A percentile compares a stretch with the other conserved stretches of the same genome.
Conservation (phyloP, 2,113 vertebrate genomes). For the Nestor notabilis region DNA sequence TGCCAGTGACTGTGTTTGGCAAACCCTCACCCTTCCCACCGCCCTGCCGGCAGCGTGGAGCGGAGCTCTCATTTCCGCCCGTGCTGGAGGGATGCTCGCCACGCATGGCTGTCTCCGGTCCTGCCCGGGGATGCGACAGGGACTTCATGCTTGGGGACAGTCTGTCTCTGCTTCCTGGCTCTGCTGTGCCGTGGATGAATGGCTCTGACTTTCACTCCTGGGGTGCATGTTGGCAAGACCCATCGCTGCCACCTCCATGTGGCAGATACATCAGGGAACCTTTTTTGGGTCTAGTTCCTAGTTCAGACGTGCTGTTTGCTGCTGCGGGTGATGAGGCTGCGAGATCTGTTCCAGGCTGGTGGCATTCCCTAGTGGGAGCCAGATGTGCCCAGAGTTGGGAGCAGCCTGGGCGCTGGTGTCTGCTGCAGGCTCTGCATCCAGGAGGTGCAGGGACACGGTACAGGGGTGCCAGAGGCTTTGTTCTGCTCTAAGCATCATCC, state of each 20-base stretch:
- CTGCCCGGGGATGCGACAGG: neutral
- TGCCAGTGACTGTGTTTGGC: rapidly evolving
- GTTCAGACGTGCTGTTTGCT: too few species aligned
- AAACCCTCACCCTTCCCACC: neutral
- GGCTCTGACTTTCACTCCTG: neutral
- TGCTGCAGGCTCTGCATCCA: rapidly evolving
- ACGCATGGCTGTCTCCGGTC: neutral
- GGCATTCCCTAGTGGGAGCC: neutral
- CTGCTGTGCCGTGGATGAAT: neutral
- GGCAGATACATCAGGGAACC: neutral
- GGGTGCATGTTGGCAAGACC: neutral
- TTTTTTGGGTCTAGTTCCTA: rapidly evolving
- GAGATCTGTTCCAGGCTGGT: rapidly evolving
- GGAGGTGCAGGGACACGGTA: rapidly evolving
- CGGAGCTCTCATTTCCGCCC: neutral
- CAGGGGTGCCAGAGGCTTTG: neutral
- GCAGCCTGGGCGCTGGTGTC: neutral
- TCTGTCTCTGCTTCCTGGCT: neutral
- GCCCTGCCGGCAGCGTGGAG: rapidly evolving
- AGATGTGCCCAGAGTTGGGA: neutral
- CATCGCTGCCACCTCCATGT: rapidly evolving
- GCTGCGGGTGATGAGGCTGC: neutral
- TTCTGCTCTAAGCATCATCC: rapidly evolving
- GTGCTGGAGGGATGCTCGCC: neutral
- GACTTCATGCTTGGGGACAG: neutral